Conservation (phyloP, 2,797 vertebrate genomes). For the Craterocephalus amniculus region DNA sequence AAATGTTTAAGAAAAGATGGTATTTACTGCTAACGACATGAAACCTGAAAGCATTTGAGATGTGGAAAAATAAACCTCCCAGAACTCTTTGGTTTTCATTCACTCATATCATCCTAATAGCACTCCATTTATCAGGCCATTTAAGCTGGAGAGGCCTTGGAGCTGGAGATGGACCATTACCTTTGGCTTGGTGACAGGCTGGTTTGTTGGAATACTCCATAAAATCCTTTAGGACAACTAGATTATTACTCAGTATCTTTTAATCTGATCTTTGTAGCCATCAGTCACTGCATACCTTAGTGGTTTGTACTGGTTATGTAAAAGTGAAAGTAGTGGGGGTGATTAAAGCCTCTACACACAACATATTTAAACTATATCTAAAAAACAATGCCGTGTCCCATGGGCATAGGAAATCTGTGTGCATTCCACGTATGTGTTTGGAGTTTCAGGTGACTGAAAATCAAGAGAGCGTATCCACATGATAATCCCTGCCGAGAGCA, state of each 20-base stretch:
- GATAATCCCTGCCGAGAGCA: constrained; percentile 47
- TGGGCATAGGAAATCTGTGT: background rate
- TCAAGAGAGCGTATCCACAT: constrained; percentile 47
- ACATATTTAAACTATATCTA: constrained; percentile 4
- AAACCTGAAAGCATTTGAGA: constrained; percentile 37
- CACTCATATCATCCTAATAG: constrained; percentile 46
- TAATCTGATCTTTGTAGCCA: background rate
- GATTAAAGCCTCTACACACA: too few species aligned
- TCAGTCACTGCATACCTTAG: background rate
- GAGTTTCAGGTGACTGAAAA: constrained; percentile 64
- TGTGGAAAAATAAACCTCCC: constrained; percentile 28
- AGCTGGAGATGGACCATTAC: constrained; percentile 31
- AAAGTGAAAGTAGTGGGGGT: background rate
- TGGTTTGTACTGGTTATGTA: background rate
- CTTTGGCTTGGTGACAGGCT: constrained; percentile 20
- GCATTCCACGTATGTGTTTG: constrained; percentile 44
- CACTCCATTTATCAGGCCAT: constrained; percentile 46
- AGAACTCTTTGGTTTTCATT: constrained; percentile 42
- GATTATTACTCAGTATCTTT: too few species aligned
- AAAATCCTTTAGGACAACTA: background rate
- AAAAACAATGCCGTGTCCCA: background rate
- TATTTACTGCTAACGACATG: constrained; percentile 29
- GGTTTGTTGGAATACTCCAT: constrained; percentile 12
- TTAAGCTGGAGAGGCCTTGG: constrained; percentile 31
- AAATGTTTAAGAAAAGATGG: constrained; percentile 9